These are phyloP conservation scores for Drosophila ogumai DNA, from an alignment of 1,140 invertebrate species.

Conservation along the genomic window DNA sequence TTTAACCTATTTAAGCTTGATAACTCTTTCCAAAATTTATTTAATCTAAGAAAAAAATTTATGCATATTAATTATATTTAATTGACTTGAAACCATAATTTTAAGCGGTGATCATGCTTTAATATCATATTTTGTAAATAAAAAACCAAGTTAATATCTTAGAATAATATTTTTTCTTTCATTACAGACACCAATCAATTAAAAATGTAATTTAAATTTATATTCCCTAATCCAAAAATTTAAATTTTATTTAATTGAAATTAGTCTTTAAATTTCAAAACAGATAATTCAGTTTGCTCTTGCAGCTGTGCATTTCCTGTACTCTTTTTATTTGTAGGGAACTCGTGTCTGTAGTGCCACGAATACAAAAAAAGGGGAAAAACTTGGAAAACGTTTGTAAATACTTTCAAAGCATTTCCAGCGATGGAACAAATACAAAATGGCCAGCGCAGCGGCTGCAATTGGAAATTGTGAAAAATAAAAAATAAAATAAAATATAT, in stretches of 20 bases:
- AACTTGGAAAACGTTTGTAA: slow-evolving; percentile 77
- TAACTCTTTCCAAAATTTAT: background rate
- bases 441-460: slow-evolving; percentile 46
- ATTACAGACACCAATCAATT: background rate
- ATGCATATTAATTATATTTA: background rate
- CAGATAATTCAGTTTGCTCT: background rate
- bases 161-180: background rate
- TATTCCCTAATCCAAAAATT: background rate
- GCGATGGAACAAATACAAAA: slow-evolving; percentile 80
- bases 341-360: slow-evolving; percentile 68
- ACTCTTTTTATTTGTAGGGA: slow-evolving; percentile 54
- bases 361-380: slow-evolving; percentile 20
- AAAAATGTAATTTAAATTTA: background rate
- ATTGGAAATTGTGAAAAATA: slow-evolving; percentile 73
- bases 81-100: background rate
- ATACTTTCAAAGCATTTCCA: slow-evolving; percentile 81
- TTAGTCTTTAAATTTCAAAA: background rate
- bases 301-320: slow-evolving; percentile 7
- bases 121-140: background rate
- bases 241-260: background rate
- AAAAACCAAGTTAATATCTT: background rate
- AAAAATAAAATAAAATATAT: slow-evolving; percentile 46
- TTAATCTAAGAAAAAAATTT: background rate
- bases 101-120: background rate
- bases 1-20: background rate